Percentiles rank a stretch among this genome's conserved stretches.
These are phyloP conservation scores for Hydriomena furcata DNA, from an alignment of 2,888 invertebrate species.

Conservation along the genomic window DNA sequence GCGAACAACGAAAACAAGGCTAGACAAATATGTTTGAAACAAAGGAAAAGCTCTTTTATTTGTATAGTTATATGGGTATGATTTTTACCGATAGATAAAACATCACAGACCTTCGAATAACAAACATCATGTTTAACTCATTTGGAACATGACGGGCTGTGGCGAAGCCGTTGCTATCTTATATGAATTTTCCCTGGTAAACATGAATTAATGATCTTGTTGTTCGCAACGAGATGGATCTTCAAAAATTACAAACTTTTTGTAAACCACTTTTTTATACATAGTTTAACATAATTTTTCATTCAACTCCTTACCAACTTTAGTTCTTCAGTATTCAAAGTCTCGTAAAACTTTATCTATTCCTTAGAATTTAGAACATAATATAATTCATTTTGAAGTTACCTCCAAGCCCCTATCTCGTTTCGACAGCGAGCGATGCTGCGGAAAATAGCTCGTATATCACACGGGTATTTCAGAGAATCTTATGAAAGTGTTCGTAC, in stretches of 20 bases:
- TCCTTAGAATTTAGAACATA: slow-evolving; percentile 16
- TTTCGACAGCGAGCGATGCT: slow-evolving; percentile 34
- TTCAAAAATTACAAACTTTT: too few species aligned
- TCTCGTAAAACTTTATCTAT: slow-evolving; percentile 9
- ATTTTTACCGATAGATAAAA: slow-evolving; percentile 1
- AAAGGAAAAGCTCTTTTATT: slow-evolving; percentile 12
- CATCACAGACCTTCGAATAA: slow-evolving; percentile 5
- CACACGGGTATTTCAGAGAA: slow-evolving; percentile 28
- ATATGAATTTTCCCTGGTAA: slow-evolving; percentile 6
- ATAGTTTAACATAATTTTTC: too few species aligned
- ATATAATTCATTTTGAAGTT: slow-evolving; percentile 26
- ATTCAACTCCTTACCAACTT: slow-evolving; percentile 4
- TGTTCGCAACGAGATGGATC: background rate
- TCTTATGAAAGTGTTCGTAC: slow-evolving; percentile 25
- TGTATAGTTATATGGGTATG: slow-evolving; percentile 5
- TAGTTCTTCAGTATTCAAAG: slow-evolving; percentile 10
- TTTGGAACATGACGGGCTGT: background rate
- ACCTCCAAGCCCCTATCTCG: slow-evolving; percentile 31
- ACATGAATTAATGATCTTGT: background rate
- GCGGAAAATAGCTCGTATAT: slow-evolving; percentile 32
- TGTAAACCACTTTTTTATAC: too few species aligned
- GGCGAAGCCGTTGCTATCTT: slow-evolving; percentile 2
- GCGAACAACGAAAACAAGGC: slow-evolving; percentile 30
- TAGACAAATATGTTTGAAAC: slow-evolving; percentile 24
- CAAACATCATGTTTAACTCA: slow-evolving; percentile 2